Base-by-base conservation (phyloP, 2,888 invertebrate genomes). In the Tinea semifulvella region DNA sequence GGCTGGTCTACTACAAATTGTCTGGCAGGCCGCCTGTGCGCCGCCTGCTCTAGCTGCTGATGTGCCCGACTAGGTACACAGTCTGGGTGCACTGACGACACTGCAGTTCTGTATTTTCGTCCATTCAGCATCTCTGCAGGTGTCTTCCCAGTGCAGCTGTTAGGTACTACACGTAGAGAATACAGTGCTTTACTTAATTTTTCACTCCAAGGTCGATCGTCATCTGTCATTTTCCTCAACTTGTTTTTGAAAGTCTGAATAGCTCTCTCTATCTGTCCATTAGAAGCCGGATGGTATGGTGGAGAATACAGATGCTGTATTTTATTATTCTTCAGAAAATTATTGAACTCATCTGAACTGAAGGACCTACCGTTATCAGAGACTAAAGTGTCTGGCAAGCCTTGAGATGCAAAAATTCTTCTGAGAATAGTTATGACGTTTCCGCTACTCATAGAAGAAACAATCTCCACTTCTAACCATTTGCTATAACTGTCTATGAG, bases 91-190 rank as follows among this genome's bases (percentile, higher is more conserved):
- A 43, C 4, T 28, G 11, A 5, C 2, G 43, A 10, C 18, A 43
- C 11, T 16, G 43, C 7, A n/a, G 44, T 35, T 44, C 48, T 46
- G 11, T 44, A 49, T 20, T 25, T 40, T 14, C 50, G 39, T 6
- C 40, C 31, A 18, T 46, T 46, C 10, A 52, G 40, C 22, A 52
- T 17, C 31, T 52, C 49, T 7, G 52, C 52, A 25, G 50, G 50
- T 17, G 46, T 47, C 19, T 48, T 49, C 6, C 46, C 49, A 17
- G 47, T 51, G 1, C 44, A 43, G 6, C 46, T 51, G 26, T 31
- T 48, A 16, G 48, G 50, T 19, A 44, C 38, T 42, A 20, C 20
- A 5, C 40, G 13, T 20, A 40, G 17, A 14, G 39, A 36, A 42
- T 45, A 48, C 43, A 49, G 45, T 38, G 49, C 40, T 42, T 47